Conservation (phyloP, 2,797 vertebrate species). For the Acropternis orthonyx region DNA sequence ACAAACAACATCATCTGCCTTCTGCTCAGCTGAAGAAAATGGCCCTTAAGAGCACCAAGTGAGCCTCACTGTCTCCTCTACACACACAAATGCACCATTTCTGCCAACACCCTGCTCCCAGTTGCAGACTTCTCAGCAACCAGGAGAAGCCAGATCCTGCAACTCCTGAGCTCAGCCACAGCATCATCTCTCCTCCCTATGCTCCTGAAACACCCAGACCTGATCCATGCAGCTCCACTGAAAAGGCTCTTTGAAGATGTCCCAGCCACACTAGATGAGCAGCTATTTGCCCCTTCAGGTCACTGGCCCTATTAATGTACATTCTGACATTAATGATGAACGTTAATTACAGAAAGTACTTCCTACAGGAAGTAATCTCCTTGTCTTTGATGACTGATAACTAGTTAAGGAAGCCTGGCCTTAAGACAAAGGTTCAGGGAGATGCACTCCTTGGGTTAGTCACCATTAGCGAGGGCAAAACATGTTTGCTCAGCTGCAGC, state of each 20-base stretch:
- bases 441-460: slow-evolving; percentile 12
- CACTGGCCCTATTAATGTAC: slow-evolving; percentile 37
- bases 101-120: not conserved
- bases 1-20: not conserved
- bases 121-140: not conserved
- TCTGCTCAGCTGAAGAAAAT: not conserved
- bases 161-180: not conserved
- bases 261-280: slow-evolving; percentile 34
- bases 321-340: slow-evolving; percentile 29
- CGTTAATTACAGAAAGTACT: slow-evolving; percentile 64
- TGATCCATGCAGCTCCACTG: not conserved
- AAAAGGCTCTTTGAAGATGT: slow-evolving; percentile 5
- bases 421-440: slow-evolving; percentile 57
- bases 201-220: not conserved
- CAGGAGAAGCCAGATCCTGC: not conserved
- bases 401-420: slow-evolving; percentile 54
- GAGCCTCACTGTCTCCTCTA: not conserved
- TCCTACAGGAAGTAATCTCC: slow-evolving; percentile 70
- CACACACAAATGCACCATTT: not conserved
- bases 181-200: not conserved
- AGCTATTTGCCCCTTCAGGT: slow-evolving; percentile 59
- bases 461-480: not conserved
- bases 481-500: not conserved
- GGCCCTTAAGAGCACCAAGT: not conserved
- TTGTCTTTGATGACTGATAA: slow-evolving; percentile 64